phyloP scores from a whole-genome alignment of 2,888 invertebrate genomes.

The Tenthredo mesomela region DNA sequence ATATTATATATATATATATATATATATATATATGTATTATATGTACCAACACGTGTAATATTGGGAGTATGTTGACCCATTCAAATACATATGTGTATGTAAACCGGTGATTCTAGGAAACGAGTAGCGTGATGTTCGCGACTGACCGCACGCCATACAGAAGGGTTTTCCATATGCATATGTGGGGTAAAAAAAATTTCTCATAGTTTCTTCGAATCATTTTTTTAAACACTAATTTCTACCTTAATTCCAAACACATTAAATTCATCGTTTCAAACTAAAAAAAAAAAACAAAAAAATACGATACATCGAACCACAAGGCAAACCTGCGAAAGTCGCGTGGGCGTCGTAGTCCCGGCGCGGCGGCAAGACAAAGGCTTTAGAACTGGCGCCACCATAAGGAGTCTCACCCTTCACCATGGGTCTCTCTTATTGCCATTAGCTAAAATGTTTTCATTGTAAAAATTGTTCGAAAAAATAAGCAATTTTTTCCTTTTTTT shows the following conservation, averaged over 20 bases:
- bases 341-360: constrained; percentile 47
- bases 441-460: not conserved
- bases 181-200: not conserved
- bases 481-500: not conserved
- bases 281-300: not conserved
- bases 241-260: not conserved
- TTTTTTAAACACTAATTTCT: not conserved
- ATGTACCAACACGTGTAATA: constrained; percentile 55
- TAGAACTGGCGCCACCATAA: constrained; percentile 37
- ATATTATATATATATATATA: no score
- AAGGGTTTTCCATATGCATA: not conserved
- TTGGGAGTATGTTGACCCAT: constrained; percentile 28
- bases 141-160: not conserved
- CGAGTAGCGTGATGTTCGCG: constrained; percentile 26
- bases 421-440: not conserved
- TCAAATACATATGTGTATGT: not conserved
- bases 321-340: constrained; percentile 8
- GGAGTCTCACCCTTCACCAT: constrained; percentile 2
- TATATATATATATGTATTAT: no score
- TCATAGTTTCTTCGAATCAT: not conserved
- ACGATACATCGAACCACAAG: not conserved
- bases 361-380: constrained; percentile 48
- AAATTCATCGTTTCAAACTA: not conserved
- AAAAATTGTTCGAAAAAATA: not conserved
- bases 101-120: constrained; percentile 26